phyloP scores from a whole-genome alignment of 2,113 vertebrate genomes.

The Todiramphus chloris region DNA sequence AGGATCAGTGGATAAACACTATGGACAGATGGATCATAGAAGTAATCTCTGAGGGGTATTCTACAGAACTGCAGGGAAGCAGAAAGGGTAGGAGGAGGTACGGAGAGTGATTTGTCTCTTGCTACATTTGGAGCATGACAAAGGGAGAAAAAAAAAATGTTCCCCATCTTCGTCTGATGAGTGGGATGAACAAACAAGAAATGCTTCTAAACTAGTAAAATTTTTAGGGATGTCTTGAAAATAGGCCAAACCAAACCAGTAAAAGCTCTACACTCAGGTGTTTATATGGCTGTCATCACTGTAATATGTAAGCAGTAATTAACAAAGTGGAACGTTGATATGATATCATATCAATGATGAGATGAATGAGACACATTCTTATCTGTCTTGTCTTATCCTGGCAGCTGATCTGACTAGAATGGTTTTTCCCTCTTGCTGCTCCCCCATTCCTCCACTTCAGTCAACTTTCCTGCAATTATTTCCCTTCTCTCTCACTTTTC shows the following conservation, averaged over 20 bases:
- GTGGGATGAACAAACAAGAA: not conserved
- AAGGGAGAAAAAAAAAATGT: not conserved
- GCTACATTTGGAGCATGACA: not conserved
- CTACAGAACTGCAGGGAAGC: not conserved
- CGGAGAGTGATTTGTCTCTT: not conserved
- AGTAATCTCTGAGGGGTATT: conserved; percentile 13
- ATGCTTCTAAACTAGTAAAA: not conserved
- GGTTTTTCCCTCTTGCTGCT: not conserved
- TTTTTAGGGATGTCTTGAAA: not conserved
- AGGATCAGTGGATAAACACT: conserved; percentile 4
- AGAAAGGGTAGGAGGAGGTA: not conserved
- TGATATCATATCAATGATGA: not conserved
- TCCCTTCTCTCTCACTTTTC: not conserved
- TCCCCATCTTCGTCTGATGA: not conserved
- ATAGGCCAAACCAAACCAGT: not conserved
- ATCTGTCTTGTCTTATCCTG: not conserved
- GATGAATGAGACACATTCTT: not conserved
- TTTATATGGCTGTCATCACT: not conserved
- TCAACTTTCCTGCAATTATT: not conserved
- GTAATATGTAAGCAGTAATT: not conserved
- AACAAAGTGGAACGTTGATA: not conserved
- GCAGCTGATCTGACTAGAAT: not conserved
- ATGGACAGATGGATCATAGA: not conserved
- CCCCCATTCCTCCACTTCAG: not conserved
- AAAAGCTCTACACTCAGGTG: not conserved